phyloP scores from a whole-genome alignment of 2,113 vertebrate genomes.

The Aspidoscelis tigris region DNA sequence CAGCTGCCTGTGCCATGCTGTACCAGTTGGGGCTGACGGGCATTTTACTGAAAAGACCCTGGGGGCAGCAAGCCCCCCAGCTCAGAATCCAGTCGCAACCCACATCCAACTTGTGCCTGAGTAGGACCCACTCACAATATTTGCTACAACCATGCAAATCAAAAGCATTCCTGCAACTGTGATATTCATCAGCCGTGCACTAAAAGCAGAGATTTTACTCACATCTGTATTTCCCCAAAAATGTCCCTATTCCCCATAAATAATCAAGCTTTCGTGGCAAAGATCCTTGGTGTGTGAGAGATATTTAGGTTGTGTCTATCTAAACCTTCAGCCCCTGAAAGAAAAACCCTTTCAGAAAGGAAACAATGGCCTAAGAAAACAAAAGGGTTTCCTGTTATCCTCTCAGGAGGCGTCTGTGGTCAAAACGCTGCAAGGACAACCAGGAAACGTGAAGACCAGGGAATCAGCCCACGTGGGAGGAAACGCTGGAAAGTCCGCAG shows the following conservation, averaged over 20 bases:
- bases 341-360: not conserved
- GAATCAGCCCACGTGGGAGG: not conserved
- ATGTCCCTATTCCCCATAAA: not conserved
- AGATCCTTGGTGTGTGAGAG: no score
- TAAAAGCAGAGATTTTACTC: not conserved
- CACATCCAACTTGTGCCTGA: not conserved
- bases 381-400: not conserved
- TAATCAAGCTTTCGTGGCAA: not conserved
- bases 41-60: not conserved
- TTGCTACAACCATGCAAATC: no score
- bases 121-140: not conserved
- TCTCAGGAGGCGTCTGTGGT: rapidly evolving
- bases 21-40: no score
- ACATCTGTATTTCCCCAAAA: not conserved
- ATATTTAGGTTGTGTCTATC: not conserved
- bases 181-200: not conserved
- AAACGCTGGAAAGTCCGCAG: rapidly evolving
- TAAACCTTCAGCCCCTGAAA: not conserved
- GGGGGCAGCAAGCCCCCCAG: no score
- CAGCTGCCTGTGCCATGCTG: no score
- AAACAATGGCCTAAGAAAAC: not conserved
- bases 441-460: rapidly evolving
- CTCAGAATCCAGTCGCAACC: no score
- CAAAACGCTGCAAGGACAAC: rapidly evolving
- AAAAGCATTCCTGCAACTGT: not conserved